A percentile compares a stretch with the other conserved stretches of the same genome.
Evolutionary conservation across 2,113 vertebrate genomes (phyloP).

Genomic region (Seriola rivoliana): DNA sequence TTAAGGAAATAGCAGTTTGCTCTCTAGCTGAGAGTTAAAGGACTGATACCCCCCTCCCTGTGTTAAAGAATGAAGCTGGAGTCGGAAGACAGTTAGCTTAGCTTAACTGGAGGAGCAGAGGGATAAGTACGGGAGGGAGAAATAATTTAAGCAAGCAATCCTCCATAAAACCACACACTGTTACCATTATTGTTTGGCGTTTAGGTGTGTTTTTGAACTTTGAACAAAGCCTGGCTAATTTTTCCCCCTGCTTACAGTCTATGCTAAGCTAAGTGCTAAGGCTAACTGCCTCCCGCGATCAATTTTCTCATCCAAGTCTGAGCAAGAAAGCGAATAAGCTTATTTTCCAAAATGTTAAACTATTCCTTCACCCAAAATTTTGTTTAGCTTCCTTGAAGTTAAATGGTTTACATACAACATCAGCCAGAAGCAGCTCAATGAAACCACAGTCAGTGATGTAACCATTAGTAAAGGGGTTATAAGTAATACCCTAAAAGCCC

Average conservation of each 20-base stretch:
- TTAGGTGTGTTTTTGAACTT: too few species aligned
- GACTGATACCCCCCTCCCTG: background rate
- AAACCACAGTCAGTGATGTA: background rate
- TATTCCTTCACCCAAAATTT: background rate
- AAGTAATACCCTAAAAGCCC: background rate
- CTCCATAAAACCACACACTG: too few species aligned
- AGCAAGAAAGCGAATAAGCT: too few species aligned
- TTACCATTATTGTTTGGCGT: too few species aligned
- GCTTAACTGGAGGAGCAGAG: background rate
- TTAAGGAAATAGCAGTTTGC: background rate
- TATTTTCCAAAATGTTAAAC: background rate
- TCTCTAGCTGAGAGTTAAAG: background rate
- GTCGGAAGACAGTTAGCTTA: background rate
- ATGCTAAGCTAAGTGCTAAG: slow-evolving; percentile 7
- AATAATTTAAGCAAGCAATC: too few species aligned
- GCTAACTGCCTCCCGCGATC: background rate
- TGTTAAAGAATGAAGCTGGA: background rate
- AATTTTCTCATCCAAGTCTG: too few species aligned
- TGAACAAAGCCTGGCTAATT: background rate
- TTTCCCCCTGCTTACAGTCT: background rate
- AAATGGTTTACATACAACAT: background rate
- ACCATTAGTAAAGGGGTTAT: too few species aligned
- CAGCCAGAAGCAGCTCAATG: background rate
- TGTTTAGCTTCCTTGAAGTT: background rate
- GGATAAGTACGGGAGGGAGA: too few species aligned